Evolutionary conservation across 2,888 invertebrate genomes (phyloP), one percentile per base, ranked within the genome.

Genomic region (Amiota mariae): DNA sequence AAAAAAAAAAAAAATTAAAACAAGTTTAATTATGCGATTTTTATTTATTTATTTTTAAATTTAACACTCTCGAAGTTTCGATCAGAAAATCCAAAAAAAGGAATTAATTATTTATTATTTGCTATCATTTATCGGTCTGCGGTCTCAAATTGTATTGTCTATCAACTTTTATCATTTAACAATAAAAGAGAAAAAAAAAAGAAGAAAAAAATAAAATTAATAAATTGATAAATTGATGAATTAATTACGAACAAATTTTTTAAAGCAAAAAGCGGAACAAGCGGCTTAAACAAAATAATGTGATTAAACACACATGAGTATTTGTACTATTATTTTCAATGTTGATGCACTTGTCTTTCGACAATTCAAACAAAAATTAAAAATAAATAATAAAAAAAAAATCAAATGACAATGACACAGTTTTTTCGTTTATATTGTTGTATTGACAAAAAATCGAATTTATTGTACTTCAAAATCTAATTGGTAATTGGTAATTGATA

Each of bases 401-500:
- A 79, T 75, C 72, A 73, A 73, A 72, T 77, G 80, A 73, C 85
- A 81, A 72, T 85, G 81, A 83, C 84, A 83, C 68, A 85, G 80
- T 77, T 85, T 74, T 57, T 57, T 57, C 1, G n/a, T 10, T 13
- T 57, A 8, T 57, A n/a, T 57, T 57, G n/a, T 57, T 18, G 12
- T n/a, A 36, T 36, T 36, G 36, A 59, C 20, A 59, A 15, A 59
- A 59, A 18, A 9, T 15, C 20, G n/a, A n/a, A n/a, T n/a, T n/a
- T n/a, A n/a, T n/a, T n/a, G n/a, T 24, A 24, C 24, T 24, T 24
- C 24, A 24, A 24, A 24, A 24, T 24, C 24, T 24, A 24, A 24
- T 24, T 24, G 24, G 1, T 24, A 24, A 24, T 24, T 24, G 24
- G 1, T 3, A 24, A 24, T 24, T 24, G 24, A 24, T 24, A 24